Evolutionary conservation across 2,113 vertebrate genomes (phyloP).

Genomic region (Channa argus): DNA sequence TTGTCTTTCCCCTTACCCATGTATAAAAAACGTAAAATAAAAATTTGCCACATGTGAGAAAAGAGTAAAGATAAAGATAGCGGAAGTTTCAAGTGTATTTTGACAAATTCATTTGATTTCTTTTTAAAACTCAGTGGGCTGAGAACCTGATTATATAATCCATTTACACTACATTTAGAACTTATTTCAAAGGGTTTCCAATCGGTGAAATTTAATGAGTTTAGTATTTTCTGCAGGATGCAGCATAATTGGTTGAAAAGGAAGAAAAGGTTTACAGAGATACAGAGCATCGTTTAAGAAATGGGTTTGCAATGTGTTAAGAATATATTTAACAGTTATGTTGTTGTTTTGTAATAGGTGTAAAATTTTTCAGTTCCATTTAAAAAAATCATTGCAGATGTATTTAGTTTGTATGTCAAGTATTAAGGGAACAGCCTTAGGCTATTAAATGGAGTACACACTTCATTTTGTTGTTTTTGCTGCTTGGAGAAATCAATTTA

Average conservation of each 20-base stretch:
- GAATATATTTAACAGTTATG: background rate
- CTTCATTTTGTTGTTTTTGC: background rate
- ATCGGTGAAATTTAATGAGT: background rate
- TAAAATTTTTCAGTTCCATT: background rate
- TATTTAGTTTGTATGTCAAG: background rate
- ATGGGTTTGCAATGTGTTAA: background rate
- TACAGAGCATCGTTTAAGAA: background rate
- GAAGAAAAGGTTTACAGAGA: no score
- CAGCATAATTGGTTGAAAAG: background rate
- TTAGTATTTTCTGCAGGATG: background rate
- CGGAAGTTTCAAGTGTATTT: background rate
- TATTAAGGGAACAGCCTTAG: background rate
- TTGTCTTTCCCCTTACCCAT: background rate
- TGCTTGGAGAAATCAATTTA: no score
- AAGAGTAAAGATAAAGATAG: background rate
- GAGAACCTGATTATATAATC: background rate
- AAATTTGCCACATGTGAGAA: background rate
- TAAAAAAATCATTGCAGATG: background rate
- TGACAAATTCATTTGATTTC: constrained; percentile 2
- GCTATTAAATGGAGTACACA: background rate
- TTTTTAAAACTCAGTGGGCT: background rate
- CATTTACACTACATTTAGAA: background rate
- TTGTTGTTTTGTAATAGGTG: background rate
- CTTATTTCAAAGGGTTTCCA: background rate
- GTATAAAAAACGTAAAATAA: background rate